Evolutionary conservation across 2,888 invertebrate genomes (phyloP), one percentile per base, ranked within the genome.

Genomic region (Cataglyphis rosenhaueri): DNA sequence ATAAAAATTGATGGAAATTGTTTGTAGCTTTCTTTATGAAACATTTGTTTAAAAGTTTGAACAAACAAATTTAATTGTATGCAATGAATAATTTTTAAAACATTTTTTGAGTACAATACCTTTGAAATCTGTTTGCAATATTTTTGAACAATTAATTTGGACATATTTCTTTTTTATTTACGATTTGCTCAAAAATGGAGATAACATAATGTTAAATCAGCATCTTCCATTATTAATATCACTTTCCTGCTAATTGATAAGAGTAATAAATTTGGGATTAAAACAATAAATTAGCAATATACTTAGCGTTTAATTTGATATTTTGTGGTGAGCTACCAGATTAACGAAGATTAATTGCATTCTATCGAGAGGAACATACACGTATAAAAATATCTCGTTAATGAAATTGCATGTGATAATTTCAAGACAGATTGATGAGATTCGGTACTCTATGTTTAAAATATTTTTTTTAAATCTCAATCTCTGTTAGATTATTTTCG

Each of bases 341-440:
- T n/a, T 52, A 52, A 52, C 52, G n/a, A 48, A 8, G n/a, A 52
- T 52, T 52, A 52, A 52, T 52, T 52, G 6, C n/a, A 52, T 52
- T 52, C 52, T 75, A 44, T 75, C 32, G 64, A 65, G 57, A 64
- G 1, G 6, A 61, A 57, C 9, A 21, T 25, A 35, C 62, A 35
- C 62, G 38, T 15, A 25, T 0, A 18, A 52, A 55, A 75, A 29
- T 65, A 62, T 71, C 59, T n/a, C 18, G 57, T 62, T 15, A 81
- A 82, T 71, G 68, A 44, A 62, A 76, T 44, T 52, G 59, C 35
- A 52, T 55, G 55, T 64, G 70, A 55, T 61, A 52, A 41, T 82
- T 74, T 78, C 59, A 81, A 68, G 64, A 81, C 71, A 75, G 81
- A 70, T 70, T 25, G 3, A n/a, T n/a, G 41, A 29, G 59, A 48